Conservation (phyloP, 2,113 vertebrate genomes). For the Antechinus stuartii region DNA sequence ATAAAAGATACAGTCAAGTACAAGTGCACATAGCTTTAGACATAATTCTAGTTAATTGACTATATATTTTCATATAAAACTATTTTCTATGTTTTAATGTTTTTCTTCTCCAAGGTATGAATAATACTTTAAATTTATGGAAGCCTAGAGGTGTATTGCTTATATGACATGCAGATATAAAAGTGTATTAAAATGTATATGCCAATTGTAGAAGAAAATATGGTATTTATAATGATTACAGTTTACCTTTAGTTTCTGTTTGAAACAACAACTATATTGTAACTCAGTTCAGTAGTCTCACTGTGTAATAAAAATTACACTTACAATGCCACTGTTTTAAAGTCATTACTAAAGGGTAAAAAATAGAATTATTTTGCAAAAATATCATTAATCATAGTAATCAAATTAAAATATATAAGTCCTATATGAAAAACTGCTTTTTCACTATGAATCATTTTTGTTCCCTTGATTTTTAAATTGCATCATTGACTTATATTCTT, state of each 20-base stretch:
- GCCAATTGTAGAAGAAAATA: neutral
- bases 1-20: slow-evolving; percentile 8
- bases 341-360: neutral
- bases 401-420: neutral
- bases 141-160: neutral
- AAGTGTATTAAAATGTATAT: neutral
- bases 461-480: slow-evolving; percentile 11
- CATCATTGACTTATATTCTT: neutral
- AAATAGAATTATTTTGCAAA: neutral
- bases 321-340: neutral
- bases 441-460: neutral
- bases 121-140: neutral
- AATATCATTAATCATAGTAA: neutral
- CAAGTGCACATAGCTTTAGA: neutral
- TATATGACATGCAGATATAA: neutral
- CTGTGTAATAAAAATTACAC: neutral
- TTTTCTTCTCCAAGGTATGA: neutral
- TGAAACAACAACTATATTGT: slow-evolving; percentile 15
- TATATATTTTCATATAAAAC: neutral
- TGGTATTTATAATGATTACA: neutral
- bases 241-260: neutral
- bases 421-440: slow-evolving; percentile 26
- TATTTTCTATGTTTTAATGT: neutral
- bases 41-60: neutral
- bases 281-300: neutral